Evolutionary conservation across 2,797 vertebrate species (phyloP).

Genomic region (Pipistrellus pipistrellus): DNA sequence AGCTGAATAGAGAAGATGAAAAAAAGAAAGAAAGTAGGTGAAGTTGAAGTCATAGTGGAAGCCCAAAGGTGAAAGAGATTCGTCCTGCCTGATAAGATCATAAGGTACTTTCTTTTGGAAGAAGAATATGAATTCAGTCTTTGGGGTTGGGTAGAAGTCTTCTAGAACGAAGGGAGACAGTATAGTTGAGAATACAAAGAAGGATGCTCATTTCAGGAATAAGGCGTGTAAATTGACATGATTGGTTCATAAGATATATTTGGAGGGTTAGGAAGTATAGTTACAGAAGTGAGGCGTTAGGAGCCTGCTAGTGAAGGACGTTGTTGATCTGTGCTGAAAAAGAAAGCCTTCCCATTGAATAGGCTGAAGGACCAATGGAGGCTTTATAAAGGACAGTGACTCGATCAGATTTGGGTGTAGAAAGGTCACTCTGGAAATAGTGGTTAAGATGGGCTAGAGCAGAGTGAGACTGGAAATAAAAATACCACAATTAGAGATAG

Average conservation of each 20-base stretch:
- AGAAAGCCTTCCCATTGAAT: background rate
- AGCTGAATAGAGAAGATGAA: background rate
- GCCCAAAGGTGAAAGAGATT: background rate
- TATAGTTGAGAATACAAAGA: background rate
- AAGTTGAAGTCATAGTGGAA: background rate
- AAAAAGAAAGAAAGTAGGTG: background rate
- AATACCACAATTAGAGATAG: background rate
- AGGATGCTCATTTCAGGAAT: background rate
- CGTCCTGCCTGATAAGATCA: background rate
- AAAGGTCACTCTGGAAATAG: background rate
- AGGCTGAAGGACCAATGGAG: background rate
- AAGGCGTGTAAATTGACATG: background rate
- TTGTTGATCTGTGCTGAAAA: background rate
- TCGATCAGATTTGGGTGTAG: background rate
- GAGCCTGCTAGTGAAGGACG: background rate
- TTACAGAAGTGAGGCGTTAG: background rate
- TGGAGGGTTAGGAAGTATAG: background rate
- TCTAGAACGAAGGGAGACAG: background rate
- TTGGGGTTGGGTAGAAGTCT: background rate
- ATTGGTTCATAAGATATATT: background rate
- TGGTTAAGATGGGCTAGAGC: background rate
- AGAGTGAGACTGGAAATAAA: background rate
- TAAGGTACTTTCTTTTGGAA: background rate
- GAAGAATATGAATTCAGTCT: background rate
- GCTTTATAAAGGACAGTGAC: background rate